Percentiles rank a stretch among this genome's conserved stretches.
phyloP scores from a whole-genome alignment of 2,113 vertebrate genomes.

The Mesitornis unicolor region DNA sequence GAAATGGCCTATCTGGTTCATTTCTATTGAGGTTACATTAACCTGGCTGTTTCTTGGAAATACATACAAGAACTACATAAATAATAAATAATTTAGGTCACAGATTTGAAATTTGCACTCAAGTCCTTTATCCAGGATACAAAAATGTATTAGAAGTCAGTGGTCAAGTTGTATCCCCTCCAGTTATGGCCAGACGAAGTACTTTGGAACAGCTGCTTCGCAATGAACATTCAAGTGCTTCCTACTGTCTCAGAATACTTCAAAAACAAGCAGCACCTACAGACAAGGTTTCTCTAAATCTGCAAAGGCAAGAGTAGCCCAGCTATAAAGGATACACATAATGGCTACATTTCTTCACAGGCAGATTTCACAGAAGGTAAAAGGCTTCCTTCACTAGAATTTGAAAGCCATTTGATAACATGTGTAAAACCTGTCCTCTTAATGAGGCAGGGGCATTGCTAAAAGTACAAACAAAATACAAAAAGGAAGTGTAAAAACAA shows the following conservation, averaged over 20 bases:
- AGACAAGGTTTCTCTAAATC: neutral
- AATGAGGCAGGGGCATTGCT: neutral
- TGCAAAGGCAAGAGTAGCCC: neutral
- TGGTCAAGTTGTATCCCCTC: neutral
- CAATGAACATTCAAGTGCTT: neutral
- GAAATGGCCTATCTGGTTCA: neutral
- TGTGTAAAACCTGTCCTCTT: neutral
- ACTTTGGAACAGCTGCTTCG: neutral
- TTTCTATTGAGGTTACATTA: neutral
- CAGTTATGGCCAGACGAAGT: neutral
- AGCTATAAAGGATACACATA: neutral
- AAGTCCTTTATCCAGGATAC: neutral
- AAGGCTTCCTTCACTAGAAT: neutral
- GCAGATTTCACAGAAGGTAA: neutral
- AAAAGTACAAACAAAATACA: neutral
- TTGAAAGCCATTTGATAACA: neutral
- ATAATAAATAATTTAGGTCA: neutral
- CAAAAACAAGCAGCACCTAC: neutral
- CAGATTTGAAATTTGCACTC: neutral
- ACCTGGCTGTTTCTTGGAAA: neutral
- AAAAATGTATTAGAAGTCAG: neutral
- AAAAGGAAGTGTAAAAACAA: neutral
- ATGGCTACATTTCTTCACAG: neutral
- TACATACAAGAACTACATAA: neutral
- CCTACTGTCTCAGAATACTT: neutral